Base-by-base conservation (phyloP, 2,113 vertebrate species). In the Salvator merianae region DNA sequence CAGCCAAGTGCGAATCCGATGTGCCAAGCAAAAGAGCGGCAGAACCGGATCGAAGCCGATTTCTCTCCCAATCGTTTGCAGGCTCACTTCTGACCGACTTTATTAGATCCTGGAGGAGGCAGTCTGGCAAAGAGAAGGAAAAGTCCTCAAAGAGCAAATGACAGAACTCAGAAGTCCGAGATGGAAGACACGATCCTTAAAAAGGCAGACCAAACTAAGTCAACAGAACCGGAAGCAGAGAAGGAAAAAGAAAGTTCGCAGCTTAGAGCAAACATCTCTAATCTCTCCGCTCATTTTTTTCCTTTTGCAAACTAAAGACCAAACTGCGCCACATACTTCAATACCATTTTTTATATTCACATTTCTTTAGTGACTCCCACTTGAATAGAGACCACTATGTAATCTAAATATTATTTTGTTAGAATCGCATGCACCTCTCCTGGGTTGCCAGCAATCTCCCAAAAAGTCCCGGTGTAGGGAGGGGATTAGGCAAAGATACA, bases 131-230 rank as follows among this genome's bases (percentile, higher is more conserved):
- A 24, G 72, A 73, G 73, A 65, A 87, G 9, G 78, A 71, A 73
- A 79, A 47, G 80, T 87, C 82, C 85, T 92, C 89, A 26, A 93
- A 76, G 16, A 20, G 50, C 66, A 47, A 72, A 3, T 72, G 28
- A 87, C 83, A 90, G 85, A 94, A 92, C 6, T 1, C 36, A 85
- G 88, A 83, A 84, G 83, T 70, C 75, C 8, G 59, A 50, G 88
- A 88, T 79, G 70, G n/a, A 70, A 68, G 86, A 90, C 79, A 86
- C 83, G 83, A 84, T 75, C 82, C 86, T 84, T 82, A 82, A 81
- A 81, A 9, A 66, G 24, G 77, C 36, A 68, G 90, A 87, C 89
- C 91, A 91, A 94, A 93, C 90, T 87, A 91, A 90, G 85, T 92
- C 84, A 73, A 40, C 85, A 77, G 88, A 91, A 86, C 18, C 84